Conservation (phyloP, 2,797 vertebrate genomes). For the Anisognathus igniventris region DNA sequence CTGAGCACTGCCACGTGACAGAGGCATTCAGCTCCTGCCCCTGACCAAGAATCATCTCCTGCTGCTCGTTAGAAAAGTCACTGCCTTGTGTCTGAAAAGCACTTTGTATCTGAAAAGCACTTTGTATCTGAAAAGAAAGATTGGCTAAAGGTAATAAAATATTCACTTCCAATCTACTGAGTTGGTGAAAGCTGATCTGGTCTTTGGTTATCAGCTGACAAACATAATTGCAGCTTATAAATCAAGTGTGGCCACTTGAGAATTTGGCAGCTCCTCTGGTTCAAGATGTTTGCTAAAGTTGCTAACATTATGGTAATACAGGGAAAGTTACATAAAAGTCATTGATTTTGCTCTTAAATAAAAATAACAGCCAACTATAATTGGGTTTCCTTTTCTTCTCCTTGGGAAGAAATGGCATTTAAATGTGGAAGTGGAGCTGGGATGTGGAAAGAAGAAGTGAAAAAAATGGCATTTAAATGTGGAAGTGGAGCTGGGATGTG, state of each 20-base stretch:
- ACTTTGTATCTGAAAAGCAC: neutral
- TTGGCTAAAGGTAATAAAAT: neutral
- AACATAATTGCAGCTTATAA: conserved; percentile 34
- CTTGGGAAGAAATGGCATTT: neutral
- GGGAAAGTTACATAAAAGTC: neutral
- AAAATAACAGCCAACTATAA: neutral
- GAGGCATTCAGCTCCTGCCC: neutral
- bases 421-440: neutral
- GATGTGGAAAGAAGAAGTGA: neutral
- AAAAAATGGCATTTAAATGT: neutral
- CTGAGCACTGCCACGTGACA: neutral
- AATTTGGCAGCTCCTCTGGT: neutral
- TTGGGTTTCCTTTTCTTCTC: neutral
- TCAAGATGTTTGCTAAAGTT: neutral
- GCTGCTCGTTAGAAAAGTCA: neutral
- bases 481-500: neutral
- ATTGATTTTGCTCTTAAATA: neutral
- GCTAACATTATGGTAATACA: neutral
- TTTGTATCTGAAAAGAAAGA: neutral
- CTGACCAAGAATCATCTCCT: conserved; percentile 15
- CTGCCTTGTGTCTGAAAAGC: neutral
- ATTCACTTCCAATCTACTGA: conserved; percentile 9
- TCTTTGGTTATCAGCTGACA: conserved; percentile 43
- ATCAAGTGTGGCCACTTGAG: neutral
- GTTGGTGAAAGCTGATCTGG: conserved; percentile 3